Evolutionary conservation across 2,888 invertebrate genomes (phyloP).

Genomic region (Dynastes grantii): DNA sequence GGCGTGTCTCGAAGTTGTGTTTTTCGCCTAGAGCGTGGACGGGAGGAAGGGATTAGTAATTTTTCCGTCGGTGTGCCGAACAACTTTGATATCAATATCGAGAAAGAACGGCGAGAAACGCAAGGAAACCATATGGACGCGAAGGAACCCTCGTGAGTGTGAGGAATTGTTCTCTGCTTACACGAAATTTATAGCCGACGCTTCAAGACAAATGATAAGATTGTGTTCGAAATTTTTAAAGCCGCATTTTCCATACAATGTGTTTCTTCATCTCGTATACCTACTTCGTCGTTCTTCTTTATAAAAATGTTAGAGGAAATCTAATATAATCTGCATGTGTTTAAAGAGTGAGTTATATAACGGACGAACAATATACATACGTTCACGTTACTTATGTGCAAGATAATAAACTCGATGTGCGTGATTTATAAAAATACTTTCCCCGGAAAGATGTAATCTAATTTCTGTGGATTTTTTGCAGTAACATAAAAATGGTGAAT

Average conservation of each 20-base stretch:
- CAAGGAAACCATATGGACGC: constrained; percentile 48
- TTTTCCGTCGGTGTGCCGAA: constrained; percentile 35
- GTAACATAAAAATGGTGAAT: too few relatives aligned
- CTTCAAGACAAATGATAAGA: constrained; percentile 85
- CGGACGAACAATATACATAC: neutral
- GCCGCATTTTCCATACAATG: constrained; percentile 75
- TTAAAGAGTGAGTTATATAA: constrained; percentile 28
- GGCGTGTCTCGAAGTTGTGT: constrained; percentile 29
- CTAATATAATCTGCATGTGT: constrained; percentile 41
- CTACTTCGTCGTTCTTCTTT: constrained; percentile 10
- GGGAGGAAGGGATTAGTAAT: constrained; percentile 43
- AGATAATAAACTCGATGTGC: constrained; percentile 6
- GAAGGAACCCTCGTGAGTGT: constrained; percentile 58
- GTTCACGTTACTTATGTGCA: constrained; percentile 1
- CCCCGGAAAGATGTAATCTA: neutral
- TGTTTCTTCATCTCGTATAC: constrained; percentile 48
- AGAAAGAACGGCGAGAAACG: constrained; percentile 41
- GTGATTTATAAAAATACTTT: constrained; percentile 9
- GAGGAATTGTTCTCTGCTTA: constrained; percentile 75
- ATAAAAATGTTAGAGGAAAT: constrained; percentile 41
- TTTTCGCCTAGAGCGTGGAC: constrained; percentile 13
- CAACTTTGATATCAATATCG: constrained; percentile 48
- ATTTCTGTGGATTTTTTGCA: too few relatives aligned
- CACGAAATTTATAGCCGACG: constrained; percentile 82
- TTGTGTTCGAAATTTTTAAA: constrained; percentile 87